These are phyloP conservation scores for Euproctis similis DNA, from an alignment of 2,888 invertebrate species.

Conservation along the genomic window DNA sequence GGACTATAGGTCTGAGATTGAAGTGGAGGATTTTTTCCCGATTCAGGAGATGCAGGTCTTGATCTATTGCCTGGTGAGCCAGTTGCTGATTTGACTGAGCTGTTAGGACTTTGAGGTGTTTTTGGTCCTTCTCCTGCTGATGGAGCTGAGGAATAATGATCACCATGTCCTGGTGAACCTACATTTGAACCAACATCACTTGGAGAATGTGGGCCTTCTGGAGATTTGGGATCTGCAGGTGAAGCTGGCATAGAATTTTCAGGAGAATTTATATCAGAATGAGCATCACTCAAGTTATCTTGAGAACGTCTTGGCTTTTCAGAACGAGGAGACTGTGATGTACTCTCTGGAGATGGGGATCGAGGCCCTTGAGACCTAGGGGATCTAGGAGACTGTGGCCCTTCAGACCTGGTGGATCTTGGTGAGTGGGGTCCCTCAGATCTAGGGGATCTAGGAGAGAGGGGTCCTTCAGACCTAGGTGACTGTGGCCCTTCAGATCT, in stretches of 20 bases:
- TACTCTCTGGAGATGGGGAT: constrained; percentile 48
- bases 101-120: constrained; percentile 52
- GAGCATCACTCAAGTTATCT: constrained; percentile 58
- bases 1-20: constrained; percentile 50
- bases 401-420: constrained; percentile 27
- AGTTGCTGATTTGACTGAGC: constrained; percentile 45
- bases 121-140: constrained; percentile 53
- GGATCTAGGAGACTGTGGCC: constrained; percentile 30
- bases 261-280: constrained; percentile 67
- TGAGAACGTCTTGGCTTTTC: constrained; percentile 42
- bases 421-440: constrained; percentile 27
- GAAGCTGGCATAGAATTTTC: constrained; percentile 60
- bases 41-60: constrained; percentile 51
- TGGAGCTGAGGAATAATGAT: constrained; percentile 42
- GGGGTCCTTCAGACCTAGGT: constrained; percentile 54
- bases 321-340: constrained; percentile 32
- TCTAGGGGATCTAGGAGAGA: constrained; percentile 51
- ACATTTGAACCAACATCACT: constrained; percentile 45
- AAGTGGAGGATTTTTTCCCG: constrained; percentile 37
- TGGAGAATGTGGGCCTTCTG: constrained; percentile 64
- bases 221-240: constrained; percentile 57
- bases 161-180: constrained; percentile 44
- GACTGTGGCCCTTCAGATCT: constrained; percentile 35
- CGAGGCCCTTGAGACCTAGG: constrained; percentile 32
- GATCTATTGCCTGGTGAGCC: constrained; percentile 47